A percentile compares a stretch with the other conserved stretches of the same genome.
phyloP scores from a whole-genome alignment of 2,797 vertebrate genomes.

The Hemitrygon akajei region DNA sequence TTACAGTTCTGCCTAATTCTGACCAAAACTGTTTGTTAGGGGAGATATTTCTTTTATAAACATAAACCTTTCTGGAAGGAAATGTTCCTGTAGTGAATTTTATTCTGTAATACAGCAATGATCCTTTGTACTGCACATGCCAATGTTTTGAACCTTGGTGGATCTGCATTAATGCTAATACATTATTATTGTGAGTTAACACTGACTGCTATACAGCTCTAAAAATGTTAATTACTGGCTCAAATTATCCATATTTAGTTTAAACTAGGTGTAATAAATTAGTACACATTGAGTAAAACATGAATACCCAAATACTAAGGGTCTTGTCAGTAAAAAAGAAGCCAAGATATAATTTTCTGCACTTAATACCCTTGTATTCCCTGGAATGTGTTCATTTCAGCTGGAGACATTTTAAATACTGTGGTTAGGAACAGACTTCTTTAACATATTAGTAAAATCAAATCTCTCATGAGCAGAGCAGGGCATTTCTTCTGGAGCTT shows the following conservation, averaged over 20 bases:
- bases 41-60: not conserved
- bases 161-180: not conserved
- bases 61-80: not conserved
- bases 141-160: not conserved
- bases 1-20: not conserved
- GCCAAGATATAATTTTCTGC: not conserved
- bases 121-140: not conserved
- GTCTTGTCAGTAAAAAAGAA: not conserved
- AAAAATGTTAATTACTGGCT: slow-evolving; percentile 5
- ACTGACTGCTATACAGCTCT: not conserved
- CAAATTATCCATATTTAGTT: not conserved
- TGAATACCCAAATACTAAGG: not conserved
- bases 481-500: not conserved
- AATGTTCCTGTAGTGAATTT: not conserved
- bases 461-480: not conserved
- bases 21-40: not conserved
- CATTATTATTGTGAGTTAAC: not conserved
- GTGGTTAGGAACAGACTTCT: not conserved
- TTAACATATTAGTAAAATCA: not conserved
- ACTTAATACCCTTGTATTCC: not conserved
- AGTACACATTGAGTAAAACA: not conserved
- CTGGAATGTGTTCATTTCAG: not conserved
- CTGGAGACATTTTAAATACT: not conserved
- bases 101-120: not conserved
- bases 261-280: not conserved